A percentile compares a stretch with the other conserved stretches of the same genome.
Conservation (phyloP, 2,797 vertebrate genomes). For the Sebastes cheni region DNA sequence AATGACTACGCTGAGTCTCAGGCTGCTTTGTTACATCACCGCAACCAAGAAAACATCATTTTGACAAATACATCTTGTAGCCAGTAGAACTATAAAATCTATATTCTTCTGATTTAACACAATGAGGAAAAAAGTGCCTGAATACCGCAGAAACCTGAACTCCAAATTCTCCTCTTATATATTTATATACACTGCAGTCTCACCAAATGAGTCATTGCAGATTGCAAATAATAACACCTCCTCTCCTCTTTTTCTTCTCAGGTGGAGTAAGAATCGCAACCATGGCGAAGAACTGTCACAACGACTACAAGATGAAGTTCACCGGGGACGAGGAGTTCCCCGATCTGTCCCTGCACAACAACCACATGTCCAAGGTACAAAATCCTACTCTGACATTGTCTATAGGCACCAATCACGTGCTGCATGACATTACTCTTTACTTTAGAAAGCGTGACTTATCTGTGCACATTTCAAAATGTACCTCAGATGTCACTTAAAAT, state of each 20-base stretch:
- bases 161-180: background rate
- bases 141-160: background rate
- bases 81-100: background rate
- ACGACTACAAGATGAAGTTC: slow-evolving; percentile 92
- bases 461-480: background rate
- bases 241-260: slow-evolving; percentile 29
- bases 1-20: background rate
- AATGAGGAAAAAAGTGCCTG: background rate
- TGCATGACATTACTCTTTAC: background rate
- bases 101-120: background rate
- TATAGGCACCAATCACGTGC: background rate
- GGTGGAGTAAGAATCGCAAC: slow-evolving; percentile 76
- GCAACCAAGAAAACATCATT: background rate
- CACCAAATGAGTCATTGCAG: background rate
- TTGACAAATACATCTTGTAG: background rate
- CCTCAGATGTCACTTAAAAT: background rate
- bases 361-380: slow-evolving; percentile 93
- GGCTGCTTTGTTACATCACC: background rate
- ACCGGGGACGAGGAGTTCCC: slow-evolving; percentile 88
- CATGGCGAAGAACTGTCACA: slow-evolving; percentile 93
- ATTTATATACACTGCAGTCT: background rate
- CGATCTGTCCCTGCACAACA: slow-evolving; percentile 91
- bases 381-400: background rate
- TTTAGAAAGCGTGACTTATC: background rate
- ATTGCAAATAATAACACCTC: background rate